Evolutionary conservation across 1,140 invertebrate species (phyloP).

Genomic region (Drosophila athabasca): DNA sequence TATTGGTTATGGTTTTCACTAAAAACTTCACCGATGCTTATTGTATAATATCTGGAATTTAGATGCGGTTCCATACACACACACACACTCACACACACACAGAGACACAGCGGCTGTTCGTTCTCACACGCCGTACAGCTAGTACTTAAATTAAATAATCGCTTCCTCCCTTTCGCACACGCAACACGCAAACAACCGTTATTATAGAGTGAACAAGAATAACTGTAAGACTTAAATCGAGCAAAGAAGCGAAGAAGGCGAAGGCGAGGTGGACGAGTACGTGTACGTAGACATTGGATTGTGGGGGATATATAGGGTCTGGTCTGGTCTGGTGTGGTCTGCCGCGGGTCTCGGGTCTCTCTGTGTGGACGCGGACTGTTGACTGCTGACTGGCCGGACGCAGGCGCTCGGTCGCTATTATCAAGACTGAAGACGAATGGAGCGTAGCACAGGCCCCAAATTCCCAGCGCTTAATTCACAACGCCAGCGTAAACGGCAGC

Average conservation of each 20-base stretch:
- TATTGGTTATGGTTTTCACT: background rate
- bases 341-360: no score
- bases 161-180: constrained; percentile 28
- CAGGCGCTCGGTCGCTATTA: constrained; percentile 34
- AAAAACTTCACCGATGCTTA: constrained; percentile 26
- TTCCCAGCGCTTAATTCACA: constrained; percentile 58
- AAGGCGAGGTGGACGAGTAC: constrained; percentile 6
- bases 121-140: constrained; percentile 13
- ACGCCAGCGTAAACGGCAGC: constrained; percentile 26
- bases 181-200: constrained; percentile 72
- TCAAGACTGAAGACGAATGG: constrained; percentile 68
- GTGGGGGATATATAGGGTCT: constrained; percentile 2
- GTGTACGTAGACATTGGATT: background rate
- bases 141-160: constrained; percentile 73
- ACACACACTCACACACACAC: background rate
- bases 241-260: constrained; percentile 27
- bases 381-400: constrained; percentile 18
- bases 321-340: no score
- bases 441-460: constrained; percentile 28
- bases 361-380: constrained; percentile 19
- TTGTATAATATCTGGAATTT: constrained; percentile 39
- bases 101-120: constrained; percentile 5
- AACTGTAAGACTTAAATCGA: constrained; percentile 37
- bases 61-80: constrained; percentile 26
- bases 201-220: constrained; percentile 42